Conservation (phyloP, 2,113 vertebrate species). For the Ciconia boyciana region DNA sequence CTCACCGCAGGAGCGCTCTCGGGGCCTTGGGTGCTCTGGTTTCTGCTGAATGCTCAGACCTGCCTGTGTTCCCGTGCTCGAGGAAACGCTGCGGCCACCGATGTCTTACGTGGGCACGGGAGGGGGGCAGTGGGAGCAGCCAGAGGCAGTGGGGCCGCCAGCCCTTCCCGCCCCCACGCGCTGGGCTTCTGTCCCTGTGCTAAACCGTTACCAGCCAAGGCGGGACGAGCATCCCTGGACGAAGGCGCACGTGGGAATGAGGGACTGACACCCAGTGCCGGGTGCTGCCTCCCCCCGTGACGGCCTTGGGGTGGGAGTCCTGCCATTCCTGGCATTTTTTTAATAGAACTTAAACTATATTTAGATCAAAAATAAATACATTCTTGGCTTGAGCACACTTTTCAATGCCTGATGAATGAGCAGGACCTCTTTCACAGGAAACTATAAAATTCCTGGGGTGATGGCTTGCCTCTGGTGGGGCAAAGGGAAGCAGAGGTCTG, state of each 20-base stretch:
- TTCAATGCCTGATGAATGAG: constrained; percentile 38
- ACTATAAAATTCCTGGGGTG: neutral
- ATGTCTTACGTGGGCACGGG: fast-evolving
- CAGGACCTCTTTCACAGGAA: constrained; percentile 10
- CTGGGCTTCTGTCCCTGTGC: neutral
- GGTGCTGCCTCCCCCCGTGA: neutral
- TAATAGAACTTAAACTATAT: neutral
- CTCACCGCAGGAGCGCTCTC: neutral
- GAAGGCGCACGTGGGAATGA: fast-evolving
- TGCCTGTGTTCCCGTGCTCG: fast-evolving
- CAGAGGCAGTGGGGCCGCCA: fast-evolving
- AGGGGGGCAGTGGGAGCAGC: neutral
- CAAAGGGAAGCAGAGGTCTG: neutral
- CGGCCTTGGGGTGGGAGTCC: fast-evolving
- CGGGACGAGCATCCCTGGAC: fast-evolving
- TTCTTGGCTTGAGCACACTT: neutral
- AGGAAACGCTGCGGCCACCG: fast-evolving
- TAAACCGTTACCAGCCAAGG: fast-evolving
- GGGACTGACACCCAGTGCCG: fast-evolving
- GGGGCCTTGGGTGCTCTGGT: fast-evolving
- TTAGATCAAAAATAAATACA: constrained; percentile 23
- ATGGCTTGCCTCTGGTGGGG: neutral
- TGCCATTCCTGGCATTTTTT: neutral
- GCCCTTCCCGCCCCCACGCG: fast-evolving
- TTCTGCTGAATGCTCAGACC: fast-evolving